phyloP scores from a whole-genome alignment of 2,888 invertebrate genomes.

The Synergus laeviventris region DNA sequence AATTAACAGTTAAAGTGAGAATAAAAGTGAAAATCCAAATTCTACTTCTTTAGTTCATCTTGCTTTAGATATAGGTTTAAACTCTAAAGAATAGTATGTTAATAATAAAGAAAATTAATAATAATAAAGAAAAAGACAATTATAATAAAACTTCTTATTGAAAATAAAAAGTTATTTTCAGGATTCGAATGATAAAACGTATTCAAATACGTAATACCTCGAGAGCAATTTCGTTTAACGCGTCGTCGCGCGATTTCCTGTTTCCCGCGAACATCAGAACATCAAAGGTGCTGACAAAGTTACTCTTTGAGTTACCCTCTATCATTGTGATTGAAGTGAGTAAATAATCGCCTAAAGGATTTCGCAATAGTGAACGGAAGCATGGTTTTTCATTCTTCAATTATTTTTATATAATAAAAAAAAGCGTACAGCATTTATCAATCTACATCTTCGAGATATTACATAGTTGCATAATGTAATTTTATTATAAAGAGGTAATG shows the following conservation, averaged over 20 bases:
- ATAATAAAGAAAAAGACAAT: too few relatives aligned
- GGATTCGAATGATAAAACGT: background rate
- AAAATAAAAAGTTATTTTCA: background rate
- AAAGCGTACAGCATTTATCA: background rate
- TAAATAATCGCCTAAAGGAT: background rate
- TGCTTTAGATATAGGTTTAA: too few relatives aligned
- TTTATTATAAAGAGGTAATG: background rate
- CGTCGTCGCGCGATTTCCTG: slow-evolving; percentile 15
- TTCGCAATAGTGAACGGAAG: background rate
- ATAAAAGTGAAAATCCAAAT: background rate
- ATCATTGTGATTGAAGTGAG: background rate
- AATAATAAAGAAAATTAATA: too few relatives aligned
- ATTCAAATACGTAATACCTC: background rate
- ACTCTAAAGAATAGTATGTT: too few relatives aligned
- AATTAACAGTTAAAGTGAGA: background rate
- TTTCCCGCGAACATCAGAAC: slow-evolving; percentile 34
- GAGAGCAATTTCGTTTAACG: background rate
- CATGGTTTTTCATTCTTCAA: background rate
- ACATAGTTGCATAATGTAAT: background rate
- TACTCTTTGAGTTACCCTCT: slow-evolving; percentile 2
- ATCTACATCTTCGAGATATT: background rate
- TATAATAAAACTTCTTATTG: background rate
- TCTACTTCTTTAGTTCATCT: background rate
- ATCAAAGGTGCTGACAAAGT: slow-evolving; percentile 25
- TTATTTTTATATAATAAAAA: background rate